phyloP scores from a whole-genome alignment of 2,113 vertebrate species.

The Promerops cafer region DNA sequence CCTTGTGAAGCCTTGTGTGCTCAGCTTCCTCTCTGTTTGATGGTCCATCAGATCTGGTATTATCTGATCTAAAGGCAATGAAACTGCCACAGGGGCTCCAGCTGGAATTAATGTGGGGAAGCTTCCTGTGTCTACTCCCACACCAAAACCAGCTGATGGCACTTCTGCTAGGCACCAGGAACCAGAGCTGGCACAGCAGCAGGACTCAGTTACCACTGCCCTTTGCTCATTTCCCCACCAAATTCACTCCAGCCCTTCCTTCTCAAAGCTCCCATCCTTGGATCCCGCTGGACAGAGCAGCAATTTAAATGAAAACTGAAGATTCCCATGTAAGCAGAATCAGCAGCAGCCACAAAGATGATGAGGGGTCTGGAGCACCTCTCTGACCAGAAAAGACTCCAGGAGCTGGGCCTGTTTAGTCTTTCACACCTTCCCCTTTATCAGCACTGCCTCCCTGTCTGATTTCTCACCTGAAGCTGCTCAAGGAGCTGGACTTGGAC shows the following conservation, averaged over 20 bases:
- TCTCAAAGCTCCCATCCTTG: not conserved
- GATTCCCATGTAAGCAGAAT: accelerated
- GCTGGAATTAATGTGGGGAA: not conserved
- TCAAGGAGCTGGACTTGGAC: not conserved
- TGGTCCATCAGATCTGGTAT: not conserved
- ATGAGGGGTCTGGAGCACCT: not conserved
- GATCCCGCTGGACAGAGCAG: not conserved
- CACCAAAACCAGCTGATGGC: not conserved
- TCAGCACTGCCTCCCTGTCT: not conserved
- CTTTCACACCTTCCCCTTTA: not conserved
- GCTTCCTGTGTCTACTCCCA: not conserved
- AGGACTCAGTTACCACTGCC: not conserved
- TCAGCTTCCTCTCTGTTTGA: not conserved
- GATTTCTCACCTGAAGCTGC: not conserved
- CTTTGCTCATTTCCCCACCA: not conserved
- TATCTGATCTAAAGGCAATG: not conserved
- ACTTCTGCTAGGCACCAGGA: not conserved
- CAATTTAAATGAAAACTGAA: not conserved
- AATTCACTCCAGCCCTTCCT: not conserved
- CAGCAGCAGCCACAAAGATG: not conserved
- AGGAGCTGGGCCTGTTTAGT: not conserved
- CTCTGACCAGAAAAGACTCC: not conserved
- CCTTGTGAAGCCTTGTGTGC: not conserved
- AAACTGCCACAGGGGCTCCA: not conserved
- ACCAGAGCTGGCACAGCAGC: not conserved